These are phyloP conservation scores for Unio pictorum DNA, from an alignment of 2,888 invertebrate genomes.

Conservation along the genomic window DNA sequence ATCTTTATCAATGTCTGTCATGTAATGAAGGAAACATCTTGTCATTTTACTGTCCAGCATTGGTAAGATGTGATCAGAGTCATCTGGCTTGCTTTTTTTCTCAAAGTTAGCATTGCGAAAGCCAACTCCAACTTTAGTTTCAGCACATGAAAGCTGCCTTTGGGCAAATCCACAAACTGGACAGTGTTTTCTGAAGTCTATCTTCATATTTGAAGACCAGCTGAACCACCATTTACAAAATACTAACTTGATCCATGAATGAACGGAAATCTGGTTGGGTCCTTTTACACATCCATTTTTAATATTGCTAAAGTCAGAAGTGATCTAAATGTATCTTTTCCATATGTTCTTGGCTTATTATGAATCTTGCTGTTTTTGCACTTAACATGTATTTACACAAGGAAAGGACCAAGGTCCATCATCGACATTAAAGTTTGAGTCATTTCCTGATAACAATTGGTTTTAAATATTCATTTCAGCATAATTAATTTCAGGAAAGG, in stretches of 20 bases:
- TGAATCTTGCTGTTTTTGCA: too few species aligned
- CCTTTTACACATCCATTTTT: too few species aligned
- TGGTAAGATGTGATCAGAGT: conserved; percentile 7
- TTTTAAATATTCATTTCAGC: too few species aligned
- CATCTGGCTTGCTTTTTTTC: conserved; percentile 12
- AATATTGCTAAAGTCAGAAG: too few species aligned
- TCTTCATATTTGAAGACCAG: conserved; percentile 16
- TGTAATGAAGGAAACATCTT: conserved; percentile 14
- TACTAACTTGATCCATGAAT: conserved; percentile 12
- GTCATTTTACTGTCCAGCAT: conserved; percentile 13
- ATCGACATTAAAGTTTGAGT: too few species aligned
- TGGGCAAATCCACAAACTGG: conserved; percentile 11
- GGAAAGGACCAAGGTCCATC: too few species aligned
- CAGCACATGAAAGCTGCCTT: conserved; percentile 21
- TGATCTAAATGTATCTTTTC: too few species aligned
- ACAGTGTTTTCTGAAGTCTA: conserved; percentile 10
- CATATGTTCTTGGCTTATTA: too few species aligned
- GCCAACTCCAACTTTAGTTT: conserved; percentile 21
- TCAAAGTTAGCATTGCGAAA: conserved; percentile 23
- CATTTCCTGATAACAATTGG: too few species aligned
- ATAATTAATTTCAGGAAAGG: too few species aligned
- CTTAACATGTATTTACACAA: too few species aligned
- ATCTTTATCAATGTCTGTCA: too few species aligned
- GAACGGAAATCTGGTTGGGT: neutral
- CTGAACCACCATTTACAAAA: conserved; percentile 19